Evolutionary conservation across 1,140 invertebrate genomes (phyloP).

Genomic region (Paraescarpia echinospica): DNA sequence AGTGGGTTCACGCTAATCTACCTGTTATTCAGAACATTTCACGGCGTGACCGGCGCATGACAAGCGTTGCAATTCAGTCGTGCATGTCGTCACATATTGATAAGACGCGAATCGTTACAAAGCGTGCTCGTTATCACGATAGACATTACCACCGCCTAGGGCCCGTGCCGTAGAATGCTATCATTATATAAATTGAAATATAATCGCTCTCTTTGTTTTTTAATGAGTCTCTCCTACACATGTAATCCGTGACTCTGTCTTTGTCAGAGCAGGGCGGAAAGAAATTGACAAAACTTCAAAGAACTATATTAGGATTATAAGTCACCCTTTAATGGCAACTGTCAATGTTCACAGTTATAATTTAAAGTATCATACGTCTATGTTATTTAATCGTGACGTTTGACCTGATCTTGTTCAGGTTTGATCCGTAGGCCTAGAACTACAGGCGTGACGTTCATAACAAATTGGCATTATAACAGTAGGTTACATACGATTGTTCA

Average conservation of each 20-base stretch:
- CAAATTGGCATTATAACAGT: too few relatives aligned
- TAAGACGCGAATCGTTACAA: not conserved
- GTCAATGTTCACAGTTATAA: too few relatives aligned
- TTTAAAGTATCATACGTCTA: too few relatives aligned
- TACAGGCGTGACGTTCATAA: too few relatives aligned
- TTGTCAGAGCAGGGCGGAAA: not conserved
- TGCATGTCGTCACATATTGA: not conserved
- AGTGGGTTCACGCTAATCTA: not conserved
- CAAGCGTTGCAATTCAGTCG: too few relatives aligned
- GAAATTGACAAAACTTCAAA: not conserved
- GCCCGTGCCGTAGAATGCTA: not conserved
- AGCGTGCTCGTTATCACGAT: not conserved
- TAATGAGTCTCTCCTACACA: not conserved
- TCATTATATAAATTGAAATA: too few relatives aligned
- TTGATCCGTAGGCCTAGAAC: too few relatives aligned
- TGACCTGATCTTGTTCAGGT: too few relatives aligned
- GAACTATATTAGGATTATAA: too few relatives aligned
- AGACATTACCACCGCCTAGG: not conserved
- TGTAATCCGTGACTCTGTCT: not conserved
- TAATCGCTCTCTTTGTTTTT: not conserved
- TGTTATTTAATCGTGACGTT: too few relatives aligned
- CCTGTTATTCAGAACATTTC: not conserved
- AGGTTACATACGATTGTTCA: too few relatives aligned
- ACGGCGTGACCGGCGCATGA: not conserved
- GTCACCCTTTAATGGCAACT: too few relatives aligned